Conservation (phyloP, 2,888 invertebrate species). For the Cephonodes hylas region DNA sequence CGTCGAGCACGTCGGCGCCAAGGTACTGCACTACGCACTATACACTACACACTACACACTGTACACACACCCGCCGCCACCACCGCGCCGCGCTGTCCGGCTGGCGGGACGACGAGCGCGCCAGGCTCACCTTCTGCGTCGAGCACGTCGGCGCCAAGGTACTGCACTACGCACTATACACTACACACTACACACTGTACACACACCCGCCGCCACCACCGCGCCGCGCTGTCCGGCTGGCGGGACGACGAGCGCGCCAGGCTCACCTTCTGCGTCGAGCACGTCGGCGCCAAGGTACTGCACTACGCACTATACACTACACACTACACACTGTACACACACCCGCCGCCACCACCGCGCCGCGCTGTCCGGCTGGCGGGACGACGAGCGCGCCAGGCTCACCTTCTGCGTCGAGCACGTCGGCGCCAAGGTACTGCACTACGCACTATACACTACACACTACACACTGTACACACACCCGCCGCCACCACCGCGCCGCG, state of each 20-base stretch:
- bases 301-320: no score
- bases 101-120: conserved; percentile 93
- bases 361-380: conserved; percentile 93
- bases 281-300: conserved; percentile 93
- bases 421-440: conserved; percentile 93
- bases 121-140: conserved; percentile 91
- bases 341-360: conserved; percentile 91
- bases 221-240: conserved; percentile 94
- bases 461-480: no score
- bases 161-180: no score
- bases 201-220: conserved; percentile 89
- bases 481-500: conserved; percentile 89
- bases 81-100: conserved; percentile 93
- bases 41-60: no score
- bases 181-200: no score
- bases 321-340: no score
- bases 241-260: conserved; percentile 91
- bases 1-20: conserved; percentile 92
- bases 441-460: no score
- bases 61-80: conserved; percentile 87
- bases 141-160: conserved; percentile 92
- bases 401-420: conserved; percentile 91
- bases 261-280: conserved; percentile 91
- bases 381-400: conserved; percentile 90
- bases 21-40: no score